These are phyloP conservation scores for Papilio polyxenes DNA, from an alignment of 1,140 invertebrate genomes.

Conservation along the genomic window DNA sequence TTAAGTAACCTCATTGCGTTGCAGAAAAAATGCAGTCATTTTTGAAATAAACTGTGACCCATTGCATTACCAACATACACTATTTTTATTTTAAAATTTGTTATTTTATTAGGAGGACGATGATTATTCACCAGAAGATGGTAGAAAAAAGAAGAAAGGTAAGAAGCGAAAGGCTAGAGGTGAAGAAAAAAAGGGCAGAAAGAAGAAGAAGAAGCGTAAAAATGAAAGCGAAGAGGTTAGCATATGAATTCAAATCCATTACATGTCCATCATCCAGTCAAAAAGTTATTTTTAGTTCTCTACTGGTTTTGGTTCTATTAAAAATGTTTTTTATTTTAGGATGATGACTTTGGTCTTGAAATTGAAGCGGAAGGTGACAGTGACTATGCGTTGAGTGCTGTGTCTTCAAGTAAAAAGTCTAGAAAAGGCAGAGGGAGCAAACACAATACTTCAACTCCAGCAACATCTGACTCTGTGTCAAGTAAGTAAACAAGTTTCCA, in stretches of 20 bases:
- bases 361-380: conserved; percentile 87
- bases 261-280: neutral
- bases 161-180: conserved; percentile 94
- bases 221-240: conserved; percentile 93
- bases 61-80: neutral
- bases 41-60: too few relatives aligned
- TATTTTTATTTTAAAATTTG: conserved; percentile 39
- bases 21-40: too few relatives aligned
- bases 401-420: conserved; percentile 81
- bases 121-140: conserved; percentile 92
- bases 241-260: conserved; percentile 39
- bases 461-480: conserved; percentile 75
- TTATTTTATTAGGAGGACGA: conserved; percentile 86
- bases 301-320: neutral
- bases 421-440: conserved; percentile 78
- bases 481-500: conserved; percentile 54
- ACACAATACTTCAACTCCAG: conserved; percentile 74
- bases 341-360: conserved; percentile 88
- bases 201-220: conserved; percentile 96
- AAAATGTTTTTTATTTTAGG: conserved; percentile 74
- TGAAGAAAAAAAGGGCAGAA: conserved; percentile 94
- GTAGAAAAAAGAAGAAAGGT: conserved; percentile 92
- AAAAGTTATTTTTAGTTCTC: neutral
- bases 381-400: conserved; percentile 84
- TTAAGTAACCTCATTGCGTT: too few relatives aligned